Conservation (phyloP, 2,797 vertebrate genomes). For the Sphenodon punctatus region DNA sequence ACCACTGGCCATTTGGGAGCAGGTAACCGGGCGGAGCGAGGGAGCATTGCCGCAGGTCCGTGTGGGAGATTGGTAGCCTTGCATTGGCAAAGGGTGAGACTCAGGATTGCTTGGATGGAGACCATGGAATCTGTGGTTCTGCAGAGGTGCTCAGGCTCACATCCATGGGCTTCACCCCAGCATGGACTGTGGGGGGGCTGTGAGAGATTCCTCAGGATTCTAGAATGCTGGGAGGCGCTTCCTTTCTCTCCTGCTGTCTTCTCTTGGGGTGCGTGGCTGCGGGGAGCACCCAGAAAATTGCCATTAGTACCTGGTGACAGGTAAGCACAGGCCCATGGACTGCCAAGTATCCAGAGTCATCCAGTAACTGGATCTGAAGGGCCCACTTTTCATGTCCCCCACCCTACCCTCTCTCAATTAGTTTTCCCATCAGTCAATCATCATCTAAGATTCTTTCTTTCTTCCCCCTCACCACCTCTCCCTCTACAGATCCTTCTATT, state of each 20-base stretch:
- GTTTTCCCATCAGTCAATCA: slow-evolving; percentile 25
- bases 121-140: neutral
- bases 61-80: neutral
- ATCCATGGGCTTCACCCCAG: neutral
- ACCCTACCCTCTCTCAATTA: slow-evolving; percentile 41
- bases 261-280: slow-evolving; percentile 57
- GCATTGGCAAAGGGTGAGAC: neutral
- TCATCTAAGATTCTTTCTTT: neutral
- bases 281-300: slow-evolving; percentile 69
- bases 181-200: neutral
- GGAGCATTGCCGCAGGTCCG: neutral
- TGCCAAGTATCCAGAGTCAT: slow-evolving; percentile 60
- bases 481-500: slow-evolving; percentile 20
- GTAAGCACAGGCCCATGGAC: slow-evolving; percentile 58
- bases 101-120: neutral
- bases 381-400: slow-evolving; percentile 42
- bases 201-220: slow-evolving; percentile 62
- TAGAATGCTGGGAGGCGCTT: slow-evolving; percentile 70
- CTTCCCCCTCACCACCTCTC: neutral
- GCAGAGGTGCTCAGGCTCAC: neutral
- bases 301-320: slow-evolving; percentile 64
- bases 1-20: slow-evolving; percentile 4
- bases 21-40: slow-evolving; percentile 34
- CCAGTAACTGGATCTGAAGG: slow-evolving; percentile 54
- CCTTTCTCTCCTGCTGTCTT: slow-evolving; percentile 59